phyloP scores from a whole-genome alignment of 2,113 vertebrate species.

The Notiomystis cincta region DNA sequence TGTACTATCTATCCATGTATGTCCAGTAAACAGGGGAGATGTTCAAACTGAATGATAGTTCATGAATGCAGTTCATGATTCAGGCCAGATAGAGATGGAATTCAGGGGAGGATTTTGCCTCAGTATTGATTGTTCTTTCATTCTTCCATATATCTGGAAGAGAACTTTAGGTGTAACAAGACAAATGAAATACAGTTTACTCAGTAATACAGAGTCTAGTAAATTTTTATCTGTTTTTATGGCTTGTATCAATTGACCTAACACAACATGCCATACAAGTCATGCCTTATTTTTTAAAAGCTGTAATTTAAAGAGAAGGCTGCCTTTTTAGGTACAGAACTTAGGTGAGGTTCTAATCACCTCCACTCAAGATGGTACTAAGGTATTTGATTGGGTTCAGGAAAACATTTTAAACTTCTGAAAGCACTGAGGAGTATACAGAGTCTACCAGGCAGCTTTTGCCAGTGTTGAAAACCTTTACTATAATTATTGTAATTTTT shows the following conservation, averaged over 20 bases:
- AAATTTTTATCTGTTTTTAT: background rate
- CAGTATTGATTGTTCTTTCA: background rate
- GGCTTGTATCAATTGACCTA: background rate
- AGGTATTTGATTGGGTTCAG: background rate
- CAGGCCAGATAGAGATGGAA: background rate
- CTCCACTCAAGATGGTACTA: background rate
- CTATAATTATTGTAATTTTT: background rate
- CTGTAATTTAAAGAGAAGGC: background rate
- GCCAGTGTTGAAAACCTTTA: background rate
- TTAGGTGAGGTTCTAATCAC: background rate
- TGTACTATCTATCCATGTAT: background rate
- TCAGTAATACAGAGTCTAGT: background rate
- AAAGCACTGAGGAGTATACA: background rate
- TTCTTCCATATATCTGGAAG: background rate
- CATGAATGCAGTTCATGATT: background rate
- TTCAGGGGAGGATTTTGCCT: background rate
- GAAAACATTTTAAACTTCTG: background rate
- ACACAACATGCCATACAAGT: background rate
- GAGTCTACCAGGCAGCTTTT: background rate
- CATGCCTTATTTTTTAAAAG: background rate
- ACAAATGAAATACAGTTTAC: background rate
- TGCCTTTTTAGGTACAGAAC: background rate
- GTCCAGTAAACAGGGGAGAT: background rate
- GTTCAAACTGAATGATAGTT: background rate
- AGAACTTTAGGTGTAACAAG: background rate